A percentile compares a stretch with the other conserved stretches of the same genome.
Evolutionary conservation across 2,888 invertebrate species (phyloP).

Genomic region (Yponomeuta malinellus): DNA sequence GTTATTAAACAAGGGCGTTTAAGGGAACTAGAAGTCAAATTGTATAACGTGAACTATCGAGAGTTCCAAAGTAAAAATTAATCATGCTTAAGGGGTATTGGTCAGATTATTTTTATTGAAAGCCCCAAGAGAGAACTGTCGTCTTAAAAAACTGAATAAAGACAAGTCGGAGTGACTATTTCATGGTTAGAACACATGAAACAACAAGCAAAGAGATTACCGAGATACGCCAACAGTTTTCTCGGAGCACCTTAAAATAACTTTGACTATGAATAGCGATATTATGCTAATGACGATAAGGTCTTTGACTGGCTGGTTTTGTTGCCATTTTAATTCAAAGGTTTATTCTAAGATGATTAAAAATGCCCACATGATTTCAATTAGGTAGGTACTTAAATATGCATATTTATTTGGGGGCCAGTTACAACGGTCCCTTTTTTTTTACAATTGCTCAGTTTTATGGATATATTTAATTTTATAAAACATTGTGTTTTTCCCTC

Average conservation of each 20-base stretch:
- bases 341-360: constrained; percentile 30
- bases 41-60: too few species aligned
- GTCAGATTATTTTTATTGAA: too few species aligned
- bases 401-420: neutral
- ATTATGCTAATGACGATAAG: neutral
- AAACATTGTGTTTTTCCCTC: neutral
- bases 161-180: too few species aligned
- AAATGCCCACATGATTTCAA: constrained; percentile 63
- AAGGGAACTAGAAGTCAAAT: too few species aligned
- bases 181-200: neutral
- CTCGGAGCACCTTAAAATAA: neutral
- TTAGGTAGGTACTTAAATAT: constrained; percentile 15
- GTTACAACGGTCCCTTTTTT: too few species aligned
- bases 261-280: neutral
- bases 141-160: too few species aligned
- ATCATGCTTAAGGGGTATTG: too few species aligned
- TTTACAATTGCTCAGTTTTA: too few species aligned
- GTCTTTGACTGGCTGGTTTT: neutral
- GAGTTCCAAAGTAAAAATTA: too few species aligned
- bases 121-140: too few species aligned
- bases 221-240: neutral
- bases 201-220: neutral
- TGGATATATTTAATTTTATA: neutral
- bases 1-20: too few species aligned
- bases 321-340: neutral